A percentile compares a stretch with the other conserved stretches of the same genome.
These are phyloP conservation scores for Reinhardtius hippoglossoides DNA, from an alignment of 2,113 vertebrate genomes.

Conservation along the genomic window DNA sequence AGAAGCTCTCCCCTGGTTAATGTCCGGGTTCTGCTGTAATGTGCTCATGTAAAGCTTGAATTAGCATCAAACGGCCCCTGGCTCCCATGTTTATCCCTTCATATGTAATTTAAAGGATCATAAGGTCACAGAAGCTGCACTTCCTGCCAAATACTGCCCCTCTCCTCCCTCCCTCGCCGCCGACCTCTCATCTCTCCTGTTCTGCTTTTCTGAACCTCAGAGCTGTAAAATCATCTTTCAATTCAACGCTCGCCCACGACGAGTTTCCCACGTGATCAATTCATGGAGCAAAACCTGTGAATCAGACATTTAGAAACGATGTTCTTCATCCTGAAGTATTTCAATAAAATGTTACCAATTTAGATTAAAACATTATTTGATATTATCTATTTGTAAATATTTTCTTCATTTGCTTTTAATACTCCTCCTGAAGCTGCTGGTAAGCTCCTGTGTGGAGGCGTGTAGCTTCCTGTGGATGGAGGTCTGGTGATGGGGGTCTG, in stretches of 20 bases:
- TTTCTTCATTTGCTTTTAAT: no score
- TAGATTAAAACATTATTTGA: background rate
- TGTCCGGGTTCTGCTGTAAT: slow-evolving; percentile 58
- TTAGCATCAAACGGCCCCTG: slow-evolving; percentile 49
- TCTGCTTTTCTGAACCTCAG: background rate
- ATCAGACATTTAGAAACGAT: no score
- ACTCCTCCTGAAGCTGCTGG: no score
- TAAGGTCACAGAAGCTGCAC: slow-evolving; percentile 34
- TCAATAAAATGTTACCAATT: background rate
- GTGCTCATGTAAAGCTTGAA: slow-evolving; percentile 62
- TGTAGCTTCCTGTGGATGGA: no score
- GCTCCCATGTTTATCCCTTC: slow-evolving; percentile 41
- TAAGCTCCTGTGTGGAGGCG: no score
- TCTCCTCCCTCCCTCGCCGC: background rate
- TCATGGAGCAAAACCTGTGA: no score
- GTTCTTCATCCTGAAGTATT: no score
- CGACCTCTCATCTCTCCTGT: background rate
- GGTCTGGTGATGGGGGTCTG: no score
- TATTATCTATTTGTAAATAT: no score
- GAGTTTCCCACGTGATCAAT: no score
- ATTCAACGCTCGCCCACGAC: background rate
- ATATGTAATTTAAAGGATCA: slow-evolving; percentile 58
- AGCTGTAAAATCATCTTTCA: background rate
- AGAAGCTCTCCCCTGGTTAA: slow-evolving; percentile 46
- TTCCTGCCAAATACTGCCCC: slow-evolving; percentile 6